phyloP scores from a whole-genome alignment of 2,797 vertebrate genomes.

The Mionectes olivaceus region DNA sequence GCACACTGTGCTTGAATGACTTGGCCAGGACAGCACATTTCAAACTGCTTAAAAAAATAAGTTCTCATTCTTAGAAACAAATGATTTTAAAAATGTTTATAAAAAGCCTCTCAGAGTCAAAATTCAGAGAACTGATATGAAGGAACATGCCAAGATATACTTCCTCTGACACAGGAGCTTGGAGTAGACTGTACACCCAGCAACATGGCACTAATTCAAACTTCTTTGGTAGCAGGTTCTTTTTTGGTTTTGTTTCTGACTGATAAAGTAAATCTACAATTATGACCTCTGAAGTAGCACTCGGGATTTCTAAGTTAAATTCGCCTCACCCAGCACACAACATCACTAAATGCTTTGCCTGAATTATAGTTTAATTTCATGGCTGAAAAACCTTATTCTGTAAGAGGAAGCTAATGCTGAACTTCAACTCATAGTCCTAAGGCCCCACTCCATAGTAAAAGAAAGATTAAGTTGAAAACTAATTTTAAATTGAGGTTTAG shows the following conservation, averaged over 20 bases:
- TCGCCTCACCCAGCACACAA: background rate
- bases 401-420: background rate
- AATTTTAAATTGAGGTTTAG: background rate
- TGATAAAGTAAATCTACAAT: background rate
- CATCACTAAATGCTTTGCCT: background rate
- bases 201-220: accelerated
- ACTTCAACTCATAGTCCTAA: background rate
- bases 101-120: background rate
- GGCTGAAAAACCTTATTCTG: background rate
- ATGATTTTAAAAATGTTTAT: background rate
- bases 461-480: background rate
- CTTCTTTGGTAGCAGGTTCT: background rate
- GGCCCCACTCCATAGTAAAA: background rate
- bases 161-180: background rate
- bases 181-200: background rate
- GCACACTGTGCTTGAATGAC: background rate
- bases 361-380: background rate
- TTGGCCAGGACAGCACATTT: background rate
- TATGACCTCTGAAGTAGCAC: background rate
- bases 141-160: background rate
- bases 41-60: background rate
- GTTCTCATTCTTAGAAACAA: background rate
- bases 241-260: background rate
- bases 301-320: background rate
- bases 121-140: background rate